phyloP scores from a whole-genome alignment of 30 jellyfish, hydroid and myxozoan species.

The Chironex yamaguchii region DNA sequence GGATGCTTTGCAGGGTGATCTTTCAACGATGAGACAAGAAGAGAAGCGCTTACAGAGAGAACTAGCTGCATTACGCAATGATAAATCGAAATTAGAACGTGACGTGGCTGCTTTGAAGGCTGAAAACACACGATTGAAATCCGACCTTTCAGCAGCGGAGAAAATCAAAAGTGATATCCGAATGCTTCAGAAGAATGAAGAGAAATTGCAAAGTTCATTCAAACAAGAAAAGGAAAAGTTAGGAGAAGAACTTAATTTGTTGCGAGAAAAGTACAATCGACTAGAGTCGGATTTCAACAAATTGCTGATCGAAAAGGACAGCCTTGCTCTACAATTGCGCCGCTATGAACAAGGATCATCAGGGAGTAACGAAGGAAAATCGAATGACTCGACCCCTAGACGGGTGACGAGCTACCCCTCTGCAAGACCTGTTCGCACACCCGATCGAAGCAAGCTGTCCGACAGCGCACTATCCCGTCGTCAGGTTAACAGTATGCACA shows the following conservation, averaged over 20 bases:
- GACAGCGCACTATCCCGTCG: conserved; percentile 70
- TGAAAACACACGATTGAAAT: conserved; percentile 86
- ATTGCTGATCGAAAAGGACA: conserved; percentile 83
- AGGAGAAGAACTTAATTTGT: conserved; percentile 59
- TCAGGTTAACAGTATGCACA: conserved; percentile 86
- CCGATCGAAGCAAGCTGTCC: conserved; percentile 43
- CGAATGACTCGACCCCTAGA: conserved; percentile 37
- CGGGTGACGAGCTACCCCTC: conserved; percentile 74
- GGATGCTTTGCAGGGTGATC: conserved; percentile 92
- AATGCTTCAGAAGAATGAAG: conserved; percentile 92
- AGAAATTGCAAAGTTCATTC: conserved; percentile 73
- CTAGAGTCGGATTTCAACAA: conserved; percentile 82
- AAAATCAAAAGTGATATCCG: conserved; percentile 81
- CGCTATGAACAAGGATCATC: conserved; percentile 73
- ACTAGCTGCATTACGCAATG: conserved; percentile 80
- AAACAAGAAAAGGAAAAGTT: conserved; percentile 85
- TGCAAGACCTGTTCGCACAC: conserved; percentile 57
- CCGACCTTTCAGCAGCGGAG: conserved; percentile 89
- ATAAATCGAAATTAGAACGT: conserved; percentile 89
- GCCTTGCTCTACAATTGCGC: conserved; percentile 80
- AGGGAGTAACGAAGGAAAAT: conserved; percentile 1
- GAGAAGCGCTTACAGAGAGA: conserved; percentile 93
- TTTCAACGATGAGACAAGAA: conserved; percentile 82
- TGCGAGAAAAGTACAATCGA: conserved; percentile 78
- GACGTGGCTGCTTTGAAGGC: conserved; percentile 89